Evolutionary conservation across 1,140 invertebrate species (phyloP), one percentile per base, ranked within the genome.

Genomic region (Trichomalopsis sarcophagae): DNA sequence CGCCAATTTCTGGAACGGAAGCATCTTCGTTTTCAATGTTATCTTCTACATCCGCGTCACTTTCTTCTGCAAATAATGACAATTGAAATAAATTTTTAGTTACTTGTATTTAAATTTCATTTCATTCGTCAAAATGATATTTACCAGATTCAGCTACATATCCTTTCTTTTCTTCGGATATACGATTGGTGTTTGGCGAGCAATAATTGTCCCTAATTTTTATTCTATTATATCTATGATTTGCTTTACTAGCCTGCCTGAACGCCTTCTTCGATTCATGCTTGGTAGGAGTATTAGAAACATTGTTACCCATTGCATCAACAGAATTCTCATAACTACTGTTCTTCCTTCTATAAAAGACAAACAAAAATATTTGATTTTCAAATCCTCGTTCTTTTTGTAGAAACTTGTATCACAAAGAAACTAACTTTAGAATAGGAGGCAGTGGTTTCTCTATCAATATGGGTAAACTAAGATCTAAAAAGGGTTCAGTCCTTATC

Each of bases 401-500:
- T 27, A 68, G 13, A 27, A 71, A 17, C 2, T 27, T 13, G 14
- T 13, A 13, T 44, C 55, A 79, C 76, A 55, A 30, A 40, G 2
- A 76, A 50, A 50, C 80, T 89, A 89, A 92, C 91, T 90, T 90
- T 1, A 89, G 92, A 88, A 90, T 92, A 55, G 91, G 95, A 2
- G 96, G 95, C 83, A 96, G 94, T 5, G 95, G 95, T 87, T 96
- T 96, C 71, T 96, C 95, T 11, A 94, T 95, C 68, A 95, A 96
- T 11, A 99, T 96, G 0, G 98, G 98, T 79, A 99, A 93, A 86
- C 98, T 99, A 79, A 99, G 94, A 94, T 99, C 98, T 78, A 99
- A 94, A 91, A 99, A 99, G 87, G 97, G 96, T 92, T 99, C 99
- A 84, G 96, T 96, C 21, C 97, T 94, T 89, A 97, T 96, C 0